These are phyloP conservation scores for Luscinia megarhynchos DNA, from an alignment of 2,797 vertebrate genomes.

Conservation along the genomic window DNA sequence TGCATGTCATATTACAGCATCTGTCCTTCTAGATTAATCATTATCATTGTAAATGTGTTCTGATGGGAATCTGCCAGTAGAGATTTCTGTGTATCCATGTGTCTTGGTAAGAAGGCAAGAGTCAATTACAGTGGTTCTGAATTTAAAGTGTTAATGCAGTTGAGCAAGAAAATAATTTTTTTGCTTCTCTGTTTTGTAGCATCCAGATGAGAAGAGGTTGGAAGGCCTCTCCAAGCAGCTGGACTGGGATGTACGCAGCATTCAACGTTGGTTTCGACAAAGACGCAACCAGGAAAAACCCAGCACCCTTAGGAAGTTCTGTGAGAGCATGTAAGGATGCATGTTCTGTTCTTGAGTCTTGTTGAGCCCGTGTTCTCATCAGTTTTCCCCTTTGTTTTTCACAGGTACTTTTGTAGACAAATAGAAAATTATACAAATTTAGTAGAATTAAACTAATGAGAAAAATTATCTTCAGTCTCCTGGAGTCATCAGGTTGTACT, in stretches of 20 bases:
- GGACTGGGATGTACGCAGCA: slow-evolving; percentile 97
- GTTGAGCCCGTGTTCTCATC: background rate
- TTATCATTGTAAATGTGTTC: background rate
- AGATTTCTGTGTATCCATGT: background rate
- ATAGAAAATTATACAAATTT: background rate
- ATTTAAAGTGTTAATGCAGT: background rate
- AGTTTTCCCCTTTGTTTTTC: background rate
- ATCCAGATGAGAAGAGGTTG: slow-evolving; percentile 96
- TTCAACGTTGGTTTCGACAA: slow-evolving; percentile 98
- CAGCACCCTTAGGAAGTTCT: slow-evolving; percentile 93
- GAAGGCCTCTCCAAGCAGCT: slow-evolving; percentile 98
- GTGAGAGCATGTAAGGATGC: slow-evolving; percentile 95
- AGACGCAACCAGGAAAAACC: slow-evolving; percentile 98
- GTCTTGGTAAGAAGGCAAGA: background rate
- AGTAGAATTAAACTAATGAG: background rate
- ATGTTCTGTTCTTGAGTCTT: background rate
- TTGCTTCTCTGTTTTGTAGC: slow-evolving; percentile 78
- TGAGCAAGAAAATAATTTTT: background rate
- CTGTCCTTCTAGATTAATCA: background rate
- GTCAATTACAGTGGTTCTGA: background rate
- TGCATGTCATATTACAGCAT: background rate
- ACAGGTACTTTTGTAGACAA: background rate
- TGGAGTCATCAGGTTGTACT: background rate
- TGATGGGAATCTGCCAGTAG: background rate
- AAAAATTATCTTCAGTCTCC: background rate